Evolutionary conservation across 1,140 invertebrate genomes (phyloP), one percentile per base, ranked within the genome.

Genomic region (Dufourea novaeangliae): DNA sequence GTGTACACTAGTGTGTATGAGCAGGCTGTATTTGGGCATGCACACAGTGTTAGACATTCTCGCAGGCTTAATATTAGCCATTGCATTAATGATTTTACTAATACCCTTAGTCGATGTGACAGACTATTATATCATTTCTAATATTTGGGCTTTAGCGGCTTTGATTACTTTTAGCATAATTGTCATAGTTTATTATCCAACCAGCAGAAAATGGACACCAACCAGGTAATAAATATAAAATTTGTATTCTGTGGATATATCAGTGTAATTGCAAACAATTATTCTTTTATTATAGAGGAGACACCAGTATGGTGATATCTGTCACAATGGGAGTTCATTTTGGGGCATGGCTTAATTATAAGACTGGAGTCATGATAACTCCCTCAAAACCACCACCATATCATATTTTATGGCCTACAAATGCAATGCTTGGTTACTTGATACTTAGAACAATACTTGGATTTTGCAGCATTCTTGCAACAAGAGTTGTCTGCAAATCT

Each of bases 21-120:
- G 97, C 90, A 93, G 98, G 87, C 88, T 98, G 6, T 98, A 98
- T 91, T 93, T 98, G 34, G 98, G 98, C 83, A 98, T 98, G 97
- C 98, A 98, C 89, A 96, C 96, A 77, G 94, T 98, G 68, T 91
- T 98, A 89, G 97, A 97, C 87, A 94, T 98, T 67, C 90, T 97
- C 61, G 96, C 93, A 41, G 97, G 97, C 8, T 88, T 98, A 59
- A 27, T 94, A 14, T 92, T 97, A 74, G 94, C 96, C 0, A 88
- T 94, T 37, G 17, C 93, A 1, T 90, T 98, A 71, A 94, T 98
- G 93, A 90, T 95, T 54, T 92, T 95, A 34, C 90, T 97, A 22
- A 93, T 97, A 57, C 97, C 97, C 37, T 83, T 96, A 12, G 94
- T 97, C 37, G 96, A 97, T 88, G 79, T 87, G 10, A 92, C 96